Percentiles rank a stretch among this genome's conserved stretches.
These are phyloP conservation scores for Pelusios castaneus DNA, from an alignment of 2,113 vertebrate genomes.

Conservation along the genomic window DNA sequence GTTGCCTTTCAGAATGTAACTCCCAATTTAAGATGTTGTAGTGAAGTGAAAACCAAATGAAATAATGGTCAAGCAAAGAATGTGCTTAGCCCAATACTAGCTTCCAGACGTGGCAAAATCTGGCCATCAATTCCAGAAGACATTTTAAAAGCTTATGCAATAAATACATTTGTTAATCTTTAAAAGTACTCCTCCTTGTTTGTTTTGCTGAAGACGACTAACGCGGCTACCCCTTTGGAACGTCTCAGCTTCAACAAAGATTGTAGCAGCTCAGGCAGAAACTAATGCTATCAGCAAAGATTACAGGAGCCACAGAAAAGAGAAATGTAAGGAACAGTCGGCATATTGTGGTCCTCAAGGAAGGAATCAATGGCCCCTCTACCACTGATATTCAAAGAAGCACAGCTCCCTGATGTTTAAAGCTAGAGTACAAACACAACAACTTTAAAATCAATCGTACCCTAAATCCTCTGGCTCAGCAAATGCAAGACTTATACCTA, in stretches of 20 bases:
- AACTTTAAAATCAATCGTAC: neutral
- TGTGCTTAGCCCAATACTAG: neutral
- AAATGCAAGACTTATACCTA: neutral
- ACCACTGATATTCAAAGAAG: neutral
- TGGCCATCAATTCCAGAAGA: neutral
- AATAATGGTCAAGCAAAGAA: neutral
- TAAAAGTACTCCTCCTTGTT: no score
- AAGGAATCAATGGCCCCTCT: neutral
- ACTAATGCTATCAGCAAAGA: neutral
- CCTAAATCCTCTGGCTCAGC: neutral
- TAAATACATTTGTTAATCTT: no score
- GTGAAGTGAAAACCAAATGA: neutral
- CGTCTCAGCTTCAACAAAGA: neutral
- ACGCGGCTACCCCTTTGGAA: no score
- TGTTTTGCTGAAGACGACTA: no score
- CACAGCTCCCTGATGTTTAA: neutral
- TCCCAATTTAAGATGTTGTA: neutral
- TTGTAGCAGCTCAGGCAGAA: neutral
- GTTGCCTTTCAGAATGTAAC: neutral
- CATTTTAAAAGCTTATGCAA: no score
- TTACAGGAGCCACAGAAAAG: neutral
- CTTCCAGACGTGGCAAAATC: neutral
- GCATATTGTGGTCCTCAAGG: neutral
- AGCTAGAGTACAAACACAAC: neutral
- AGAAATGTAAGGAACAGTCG: neutral